Evolutionary conservation across 2,113 vertebrate genomes (phyloP).

Genomic region (Sardina pilchardus): DNA sequence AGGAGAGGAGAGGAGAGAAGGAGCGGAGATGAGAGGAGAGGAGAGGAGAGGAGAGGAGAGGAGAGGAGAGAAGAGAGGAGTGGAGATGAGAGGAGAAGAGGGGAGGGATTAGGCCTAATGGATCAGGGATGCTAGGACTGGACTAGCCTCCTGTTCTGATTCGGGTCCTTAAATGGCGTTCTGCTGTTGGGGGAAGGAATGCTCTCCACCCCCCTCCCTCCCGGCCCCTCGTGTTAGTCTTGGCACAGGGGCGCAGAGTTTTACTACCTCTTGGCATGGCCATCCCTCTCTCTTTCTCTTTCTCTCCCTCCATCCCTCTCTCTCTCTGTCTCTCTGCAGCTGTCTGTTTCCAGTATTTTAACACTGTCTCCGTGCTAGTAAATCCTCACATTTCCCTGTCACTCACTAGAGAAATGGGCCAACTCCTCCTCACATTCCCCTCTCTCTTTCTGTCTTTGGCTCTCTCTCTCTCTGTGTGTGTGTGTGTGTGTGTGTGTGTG

Average conservation of each 20-base stretch:
- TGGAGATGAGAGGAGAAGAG: not conserved
- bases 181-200: not conserved
- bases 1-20: too few relatives aligned
- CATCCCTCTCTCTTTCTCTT: not conserved
- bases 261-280: not conserved
- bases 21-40: not conserved
- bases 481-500: not conserved
- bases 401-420: not conserved
- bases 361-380: not conserved
- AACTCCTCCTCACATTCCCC: not conserved
- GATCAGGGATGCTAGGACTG: too few relatives aligned
- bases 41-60: not conserved
- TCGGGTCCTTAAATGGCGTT: not conserved
- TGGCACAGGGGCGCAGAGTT: not conserved
- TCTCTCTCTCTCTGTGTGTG: not conserved
- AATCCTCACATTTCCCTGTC: not conserved
- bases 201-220: not conserved
- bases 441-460: not conserved
- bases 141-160: not conserved
- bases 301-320: not conserved
- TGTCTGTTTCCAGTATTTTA: not conserved
- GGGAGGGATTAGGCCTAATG: not conserved
- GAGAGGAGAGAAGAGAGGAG: too few relatives aligned
- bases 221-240: not conserved
- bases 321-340: not conserved